Percentiles rank a stretch among this genome's conserved stretches.
phyloP scores from a whole-genome alignment of 2,113 vertebrate genomes.

The Eudyptes chrysolophus region DNA sequence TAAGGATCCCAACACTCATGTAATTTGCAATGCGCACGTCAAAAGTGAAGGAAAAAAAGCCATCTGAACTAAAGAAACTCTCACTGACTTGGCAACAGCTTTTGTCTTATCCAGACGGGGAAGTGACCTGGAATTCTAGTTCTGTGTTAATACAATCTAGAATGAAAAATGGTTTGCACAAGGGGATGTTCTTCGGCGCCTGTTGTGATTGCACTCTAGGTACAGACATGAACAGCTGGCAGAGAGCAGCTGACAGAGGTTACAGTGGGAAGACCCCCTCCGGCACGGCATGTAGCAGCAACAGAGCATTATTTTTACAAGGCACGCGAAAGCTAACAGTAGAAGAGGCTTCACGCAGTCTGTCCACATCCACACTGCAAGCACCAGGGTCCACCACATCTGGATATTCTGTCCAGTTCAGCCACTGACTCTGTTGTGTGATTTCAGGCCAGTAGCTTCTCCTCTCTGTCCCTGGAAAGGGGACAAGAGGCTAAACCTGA shows the following conservation, averaged over 20 bases:
- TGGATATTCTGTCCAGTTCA: background rate
- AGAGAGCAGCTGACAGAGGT: background rate
- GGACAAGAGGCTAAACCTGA: background rate
- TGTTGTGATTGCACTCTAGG: background rate
- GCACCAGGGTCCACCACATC: background rate
- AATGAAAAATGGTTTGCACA: background rate
- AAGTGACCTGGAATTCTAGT: background rate
- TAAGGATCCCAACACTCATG: background rate
- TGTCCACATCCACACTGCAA: background rate
- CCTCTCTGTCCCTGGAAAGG: background rate
- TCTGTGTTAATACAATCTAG: background rate
- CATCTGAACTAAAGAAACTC: background rate
- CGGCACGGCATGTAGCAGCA: fast-evolving
- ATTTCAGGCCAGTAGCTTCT: background rate
- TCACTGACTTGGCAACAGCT: background rate
- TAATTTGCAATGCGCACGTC: background rate
- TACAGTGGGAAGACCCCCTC: background rate
- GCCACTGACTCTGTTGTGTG: too few relatives aligned
- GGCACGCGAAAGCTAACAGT: fast-evolving
- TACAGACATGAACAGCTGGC: background rate
- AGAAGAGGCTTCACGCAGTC: background rate
- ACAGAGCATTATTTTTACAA: background rate
- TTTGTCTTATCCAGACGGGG: background rate
- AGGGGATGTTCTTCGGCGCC: background rate
- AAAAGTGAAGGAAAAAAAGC: background rate